These are phyloP conservation scores for Colletes latitarsis DNA, from an alignment of 1,140 invertebrate species.

Conservation along the genomic window DNA sequence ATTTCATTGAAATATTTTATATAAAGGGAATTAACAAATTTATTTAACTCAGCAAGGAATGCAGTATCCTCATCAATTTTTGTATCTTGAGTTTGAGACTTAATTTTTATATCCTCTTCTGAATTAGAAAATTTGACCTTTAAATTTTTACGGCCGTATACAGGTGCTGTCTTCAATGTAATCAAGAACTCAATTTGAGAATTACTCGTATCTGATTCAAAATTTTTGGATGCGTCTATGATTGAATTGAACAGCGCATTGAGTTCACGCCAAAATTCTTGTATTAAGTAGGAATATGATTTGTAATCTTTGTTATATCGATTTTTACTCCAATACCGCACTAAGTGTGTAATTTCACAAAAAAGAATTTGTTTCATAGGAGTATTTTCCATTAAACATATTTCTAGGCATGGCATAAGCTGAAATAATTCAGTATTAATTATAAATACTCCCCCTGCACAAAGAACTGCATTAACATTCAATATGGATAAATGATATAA, in stretches of 20 bases:
- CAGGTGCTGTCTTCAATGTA: conserved; percentile 64
- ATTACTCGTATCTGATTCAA: conserved; percentile 28
- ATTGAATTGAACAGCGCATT: conserved; percentile 75
- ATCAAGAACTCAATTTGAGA: conserved; percentile 74
- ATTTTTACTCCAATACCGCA: conserved; percentile 83
- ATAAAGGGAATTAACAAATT: conserved; percentile 80
- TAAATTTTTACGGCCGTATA: conserved; percentile 64
- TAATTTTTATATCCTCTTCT: conserved; percentile 19
- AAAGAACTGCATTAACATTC: not conserved
- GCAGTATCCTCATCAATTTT: conserved; percentile 50
- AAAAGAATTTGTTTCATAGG: conserved; percentile 78
- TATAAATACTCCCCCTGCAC: conserved; percentile 3
- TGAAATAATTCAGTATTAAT: conserved; percentile 65
- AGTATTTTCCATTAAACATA: conserved; percentile 75
- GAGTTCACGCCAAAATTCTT: conserved; percentile 82
- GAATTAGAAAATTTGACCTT: conserved; percentile 74
- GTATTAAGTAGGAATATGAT: conserved; percentile 78
- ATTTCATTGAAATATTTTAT: conserved; percentile 80
- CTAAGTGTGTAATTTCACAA: conserved; percentile 78
- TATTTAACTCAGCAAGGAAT: conserved; percentile 76
- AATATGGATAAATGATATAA: conserved; percentile 3
- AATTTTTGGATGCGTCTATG: conserved; percentile 46
- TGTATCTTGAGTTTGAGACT: conserved; percentile 16
- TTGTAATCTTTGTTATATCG: conserved; percentile 63
- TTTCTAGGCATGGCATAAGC: conserved; percentile 80